These are phyloP conservation scores for Spisula solida DNA, from an alignment of 2,888 invertebrate genomes.

Conservation along the genomic window DNA sequence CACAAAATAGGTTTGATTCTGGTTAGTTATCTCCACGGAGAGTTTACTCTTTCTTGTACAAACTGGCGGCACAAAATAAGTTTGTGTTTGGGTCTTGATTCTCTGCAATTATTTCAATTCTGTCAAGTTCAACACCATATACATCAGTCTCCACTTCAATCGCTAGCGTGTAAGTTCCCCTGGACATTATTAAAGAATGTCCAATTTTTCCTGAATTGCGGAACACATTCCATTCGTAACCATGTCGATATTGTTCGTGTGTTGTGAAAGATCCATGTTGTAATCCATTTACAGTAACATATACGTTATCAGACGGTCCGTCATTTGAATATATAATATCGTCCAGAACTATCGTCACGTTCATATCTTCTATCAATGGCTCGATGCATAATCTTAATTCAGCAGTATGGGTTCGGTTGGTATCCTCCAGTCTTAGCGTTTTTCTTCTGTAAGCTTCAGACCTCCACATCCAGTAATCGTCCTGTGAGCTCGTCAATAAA, in stretches of 20 bases:
- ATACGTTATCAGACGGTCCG: conserved; percentile 58
- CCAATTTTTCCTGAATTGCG: conserved; percentile 55
- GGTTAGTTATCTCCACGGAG: too few species aligned
- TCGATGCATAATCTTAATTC: conserved; percentile 51
- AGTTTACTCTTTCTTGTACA: not conserved
- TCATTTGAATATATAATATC: conserved; percentile 65
- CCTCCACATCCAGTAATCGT: conserved; percentile 56
- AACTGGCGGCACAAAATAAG: conserved; percentile 54
- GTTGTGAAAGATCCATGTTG: conserved; percentile 48
- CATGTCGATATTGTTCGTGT: conserved; percentile 55
- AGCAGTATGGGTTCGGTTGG: conserved; percentile 11
- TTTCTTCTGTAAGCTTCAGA: conserved; percentile 58
- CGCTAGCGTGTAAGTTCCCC: conserved; percentile 46
- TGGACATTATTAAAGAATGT: not conserved
- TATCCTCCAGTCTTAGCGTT: conserved; percentile 51
- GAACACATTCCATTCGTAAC: conserved; percentile 67
- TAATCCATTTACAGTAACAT: conserved; percentile 31
- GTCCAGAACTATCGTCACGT: conserved; percentile 49
- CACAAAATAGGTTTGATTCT: conserved; percentile 52
- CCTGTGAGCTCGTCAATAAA: conserved; percentile 29
- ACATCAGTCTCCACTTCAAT: conserved; percentile 53
- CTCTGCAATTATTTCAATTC: conserved; percentile 57
- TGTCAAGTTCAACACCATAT: conserved; percentile 66
- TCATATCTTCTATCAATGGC: conserved; percentile 9
- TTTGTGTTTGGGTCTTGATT: conserved; percentile 53